Evolutionary conservation across 2,888 invertebrate species (phyloP), one percentile per base, ranked within the genome.

Genomic region (Lypha dubia): DNA sequence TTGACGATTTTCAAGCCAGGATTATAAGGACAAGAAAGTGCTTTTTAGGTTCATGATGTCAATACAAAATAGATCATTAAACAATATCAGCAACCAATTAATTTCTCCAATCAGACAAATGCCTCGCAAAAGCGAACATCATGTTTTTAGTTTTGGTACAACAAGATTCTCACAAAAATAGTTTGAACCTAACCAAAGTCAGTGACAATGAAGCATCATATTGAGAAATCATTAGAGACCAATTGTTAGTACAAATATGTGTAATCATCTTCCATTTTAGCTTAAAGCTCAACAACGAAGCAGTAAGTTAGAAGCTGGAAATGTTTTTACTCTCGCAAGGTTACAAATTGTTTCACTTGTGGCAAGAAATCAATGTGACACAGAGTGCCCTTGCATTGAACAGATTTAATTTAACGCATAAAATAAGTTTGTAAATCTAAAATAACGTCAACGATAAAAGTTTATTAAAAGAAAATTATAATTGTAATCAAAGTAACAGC

Each of bases 131-230:
- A 67, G 86, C 87, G 87, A 87, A 86, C 88, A 88, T 87, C 91
- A 76, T 87, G 53, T 75, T 67, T 83, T 75, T 24, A 68, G 71
- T 79, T 81, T 81, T 81, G 81, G 81, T 51, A 74, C n/a, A 75
- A 35, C 60, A 62, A 73, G 65, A 80, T 49, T 88, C 88, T 80
- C 83, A 89, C 91, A 91, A 91, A 89, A 90, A 92, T 91, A 92
- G 90, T 87, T 86, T 86, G 87, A 87, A 88, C 88, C 88, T 70
- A 88, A 89, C 88, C 88, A 88, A 76, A 76, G 86, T 91, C 91
- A 91, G 90, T 89, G 84, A 85, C 86, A 86, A 35, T 88, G 86
- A 88, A 87, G 89, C 91, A 90, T 91, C 91, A 91, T 73, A 53
- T 77, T 73, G 46, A 53, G 67, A 70, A 28, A 35, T 15, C 22